These are phyloP conservation scores for Amphiprion ocellaris DNA, from an alignment of 2,113 vertebrate genomes.

Conservation along the genomic window DNA sequence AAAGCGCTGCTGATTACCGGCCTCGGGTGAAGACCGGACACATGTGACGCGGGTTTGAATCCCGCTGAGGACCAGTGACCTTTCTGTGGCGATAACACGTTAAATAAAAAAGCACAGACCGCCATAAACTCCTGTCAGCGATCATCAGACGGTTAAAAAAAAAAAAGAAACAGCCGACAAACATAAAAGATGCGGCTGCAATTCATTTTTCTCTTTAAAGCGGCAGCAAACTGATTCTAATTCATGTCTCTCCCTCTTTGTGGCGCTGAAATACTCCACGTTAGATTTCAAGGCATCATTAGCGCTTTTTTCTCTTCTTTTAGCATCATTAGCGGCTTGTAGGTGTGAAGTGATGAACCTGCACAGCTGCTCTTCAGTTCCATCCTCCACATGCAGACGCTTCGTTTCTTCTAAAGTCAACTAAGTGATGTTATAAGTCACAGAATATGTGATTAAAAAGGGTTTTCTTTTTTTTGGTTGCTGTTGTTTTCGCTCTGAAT, in stretches of 20 bases:
- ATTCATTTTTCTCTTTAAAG: too few species aligned
- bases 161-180: too few species aligned
- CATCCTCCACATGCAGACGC: too few species aligned
- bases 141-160: neutral
- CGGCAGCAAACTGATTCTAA: too few species aligned
- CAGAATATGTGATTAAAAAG: too few species aligned
- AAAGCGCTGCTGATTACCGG: slow-evolving; percentile 41
- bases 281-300: neutral
- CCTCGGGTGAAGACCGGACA: slow-evolving; percentile 23
- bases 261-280: too few species aligned
- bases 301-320: neutral
- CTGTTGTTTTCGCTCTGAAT: too few species aligned
- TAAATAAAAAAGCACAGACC: neutral
- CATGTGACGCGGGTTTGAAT: slow-evolving; percentile 8
- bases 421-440: too few species aligned
- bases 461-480: too few species aligned
- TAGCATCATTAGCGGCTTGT: slow-evolving; percentile 6
- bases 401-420: too few species aligned
- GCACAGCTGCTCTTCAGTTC: neutral
- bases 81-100: neutral
- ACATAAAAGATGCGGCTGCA: too few species aligned
- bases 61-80: slow-evolving; percentile 22
- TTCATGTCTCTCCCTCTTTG: too few species aligned
- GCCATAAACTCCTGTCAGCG: neutral
- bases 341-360: neutral